These are phyloP conservation scores for Hydropotes inermis DNA, from an alignment of 2,113 vertebrate genomes.

Conservation along the genomic window DNA sequence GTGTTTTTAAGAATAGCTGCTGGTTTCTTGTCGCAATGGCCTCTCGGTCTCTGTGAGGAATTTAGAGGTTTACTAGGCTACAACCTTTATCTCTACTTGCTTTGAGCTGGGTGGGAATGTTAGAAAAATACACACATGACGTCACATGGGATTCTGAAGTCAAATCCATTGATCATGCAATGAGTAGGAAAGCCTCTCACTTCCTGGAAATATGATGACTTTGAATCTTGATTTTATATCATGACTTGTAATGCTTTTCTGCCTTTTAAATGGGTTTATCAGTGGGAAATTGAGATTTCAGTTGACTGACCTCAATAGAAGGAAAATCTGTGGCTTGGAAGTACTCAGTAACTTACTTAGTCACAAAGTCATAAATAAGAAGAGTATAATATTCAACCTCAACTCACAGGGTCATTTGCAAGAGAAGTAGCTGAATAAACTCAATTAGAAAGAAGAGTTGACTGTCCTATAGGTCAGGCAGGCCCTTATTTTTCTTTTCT, in stretches of 20 bases:
- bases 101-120: background rate
- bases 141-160: background rate
- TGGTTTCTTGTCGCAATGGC: background rate
- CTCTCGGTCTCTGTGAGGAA: background rate
- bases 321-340: constrained; percentile 3
- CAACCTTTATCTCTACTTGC: background rate
- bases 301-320: background rate
- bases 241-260: background rate
- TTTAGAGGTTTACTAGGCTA: background rate
- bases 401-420: background rate
- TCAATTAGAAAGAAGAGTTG: constrained; percentile 41
- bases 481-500: constrained; percentile 24
- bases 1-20: background rate
- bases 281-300: constrained; percentile 38
- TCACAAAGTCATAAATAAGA: constrained; percentile 38
- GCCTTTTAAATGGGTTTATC: background rate
- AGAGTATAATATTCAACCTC: background rate
- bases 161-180: background rate
- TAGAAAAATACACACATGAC: background rate
- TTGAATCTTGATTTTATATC: constrained; percentile 20
- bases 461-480: constrained; percentile 36
- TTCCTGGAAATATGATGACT: background rate
- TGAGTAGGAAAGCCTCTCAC: background rate
- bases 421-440: constrained; percentile 53
- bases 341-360: background rate